Evolutionary conservation across 2,797 vertebrate genomes (phyloP), one percentile per base, ranked within the genome.

Genomic region (Gobio occitaniae): DNA sequence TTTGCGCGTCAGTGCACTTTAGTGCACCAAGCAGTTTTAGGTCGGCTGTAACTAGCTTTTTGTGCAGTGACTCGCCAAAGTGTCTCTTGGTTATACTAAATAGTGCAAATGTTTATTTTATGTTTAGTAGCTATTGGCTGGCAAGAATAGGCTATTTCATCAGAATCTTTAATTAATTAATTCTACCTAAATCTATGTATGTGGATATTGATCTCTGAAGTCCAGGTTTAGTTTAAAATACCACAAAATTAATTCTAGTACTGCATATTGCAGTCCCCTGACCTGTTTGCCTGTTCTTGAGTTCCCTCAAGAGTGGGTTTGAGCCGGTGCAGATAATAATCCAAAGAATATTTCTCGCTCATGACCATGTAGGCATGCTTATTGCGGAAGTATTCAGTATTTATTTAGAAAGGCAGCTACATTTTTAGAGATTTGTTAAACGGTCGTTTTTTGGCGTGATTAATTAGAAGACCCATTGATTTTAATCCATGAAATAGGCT

Each of bases 401-500:
- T 41, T 7, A 9, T 47, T 36, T 4, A 48, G 52, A 83, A 80
- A 50, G 52, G 48, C 61, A 54, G 65, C 44, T 75, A 69, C 80
- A 66, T 78, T 77, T 32, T 56, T 36, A 77, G 78, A 71, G 44
- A 83, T 72, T 38, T 82, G 76, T 81, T 59, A 80, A 82, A 81
- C 47, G 52, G n/a, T 68, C 65, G 36, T 66, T 86, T 79, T 83
- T 54, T 50, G 44, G 21, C 32, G 32, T 17, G 70, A n/a, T 44
- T 50, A 15, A 59, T 61, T 80, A 78, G 68, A 81, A 78, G 84
- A 47, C 16, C 78, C 65, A 83, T 88, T 84, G 82, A 84, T 84
- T 90, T 88, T 84, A 80, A 86, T 86, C 82, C 72, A 41, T 61
- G 61, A 82, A 87, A 87, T 87, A 52, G 50, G 21, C 68, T 80